Base-by-base conservation (phyloP, 2,888 invertebrate species). In the Trichopria drosophilae region DNA sequence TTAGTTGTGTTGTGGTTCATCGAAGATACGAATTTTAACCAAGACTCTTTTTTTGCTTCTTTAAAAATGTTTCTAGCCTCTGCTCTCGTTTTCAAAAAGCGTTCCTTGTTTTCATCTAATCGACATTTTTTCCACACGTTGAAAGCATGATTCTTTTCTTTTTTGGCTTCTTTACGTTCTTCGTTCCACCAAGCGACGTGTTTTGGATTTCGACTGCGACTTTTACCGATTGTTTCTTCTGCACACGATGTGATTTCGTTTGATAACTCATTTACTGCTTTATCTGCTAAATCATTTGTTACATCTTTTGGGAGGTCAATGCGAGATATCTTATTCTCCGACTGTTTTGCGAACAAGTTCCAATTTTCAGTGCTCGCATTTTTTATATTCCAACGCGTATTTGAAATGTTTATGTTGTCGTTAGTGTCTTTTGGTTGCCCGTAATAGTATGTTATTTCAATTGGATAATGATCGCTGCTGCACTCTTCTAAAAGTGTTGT, bases 181-280 rank as follows among this genome's bases (percentile, higher is more conserved):
- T 49, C 6, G 20, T 59, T 59, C 60, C 58, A 59, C 61, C 61
- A 60, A 19, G 51, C 52, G 3, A 54, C 46, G 31, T 36, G 44
- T 13, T 37, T 49, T 4, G 40, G 44, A 1, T 47, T 24, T n/a
- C n/a, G n/a, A n/a, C n/a, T n/a, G n/a, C n/a, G n/a, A 5, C 44
- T 31, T 24, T 36, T 48, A 7, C 50, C 47, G 12, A 58, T 51
- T 12, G 39, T 31, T 16, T 41, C 32, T 1, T 29, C 24, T 4
- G 55, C 55, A 4, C 48, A 52, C 12, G 36, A 12, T 3, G 34
- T 20, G 7, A 61, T 57, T 12, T 43, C 31, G 7, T 26, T 4
- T 4, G 7, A 35, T 6, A 31, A 28, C 7, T 52, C 32, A 6
- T 23, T 9, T 10, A 44, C 9, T 7, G 48, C 18, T 5, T 12